These are phyloP conservation scores for Athetis lepigone DNA, from an alignment of 2,888 invertebrate genomes.

Conservation along the genomic window DNA sequence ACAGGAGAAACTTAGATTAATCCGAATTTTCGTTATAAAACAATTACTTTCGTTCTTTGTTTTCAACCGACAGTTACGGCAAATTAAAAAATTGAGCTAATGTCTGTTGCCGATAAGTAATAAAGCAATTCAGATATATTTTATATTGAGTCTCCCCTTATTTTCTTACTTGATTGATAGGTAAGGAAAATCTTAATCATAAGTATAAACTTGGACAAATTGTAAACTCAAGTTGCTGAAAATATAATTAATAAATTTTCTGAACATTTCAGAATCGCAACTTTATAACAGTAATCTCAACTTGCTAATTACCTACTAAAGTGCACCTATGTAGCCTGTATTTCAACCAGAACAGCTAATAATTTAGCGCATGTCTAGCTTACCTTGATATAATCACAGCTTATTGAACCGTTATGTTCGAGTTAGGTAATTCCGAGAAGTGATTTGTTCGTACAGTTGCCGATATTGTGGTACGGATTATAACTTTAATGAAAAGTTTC, in stretches of 20 bases:
- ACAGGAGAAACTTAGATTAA: slow-evolving; percentile 24
- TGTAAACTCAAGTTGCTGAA: slow-evolving; percentile 10
- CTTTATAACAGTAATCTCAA: slow-evolving; percentile 17
- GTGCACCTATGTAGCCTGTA: not conserved
- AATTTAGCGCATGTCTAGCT: slow-evolving; percentile 17
- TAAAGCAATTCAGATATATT: too few species aligned
- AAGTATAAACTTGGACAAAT: not conserved
- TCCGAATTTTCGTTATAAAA: slow-evolving; percentile 21
- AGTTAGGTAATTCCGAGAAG: slow-evolving; percentile 42
- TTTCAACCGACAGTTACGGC: not conserved
- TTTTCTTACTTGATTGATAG: too few species aligned
- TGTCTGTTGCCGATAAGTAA: too few species aligned
- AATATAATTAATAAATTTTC: slow-evolving; percentile 18
- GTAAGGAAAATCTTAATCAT: not conserved
- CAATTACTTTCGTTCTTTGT: slow-evolving; percentile 16
- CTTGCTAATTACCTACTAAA: slow-evolving; percentile 23
- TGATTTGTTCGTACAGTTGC: slow-evolving; percentile 47
- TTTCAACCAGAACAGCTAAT: slow-evolving; percentile 3
- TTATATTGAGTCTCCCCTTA: too few species aligned
- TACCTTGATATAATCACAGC: slow-evolving; percentile 38
- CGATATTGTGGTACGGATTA: slow-evolving; percentile 48
- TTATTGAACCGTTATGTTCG: slow-evolving; percentile 38
- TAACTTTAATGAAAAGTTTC: slow-evolving; percentile 58
- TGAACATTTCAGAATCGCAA: slow-evolving; percentile 21
- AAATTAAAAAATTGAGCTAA: not conserved